Conservation (phyloP, 1,140 invertebrate genomes). For the Macrobrachium nipponense region DNA sequence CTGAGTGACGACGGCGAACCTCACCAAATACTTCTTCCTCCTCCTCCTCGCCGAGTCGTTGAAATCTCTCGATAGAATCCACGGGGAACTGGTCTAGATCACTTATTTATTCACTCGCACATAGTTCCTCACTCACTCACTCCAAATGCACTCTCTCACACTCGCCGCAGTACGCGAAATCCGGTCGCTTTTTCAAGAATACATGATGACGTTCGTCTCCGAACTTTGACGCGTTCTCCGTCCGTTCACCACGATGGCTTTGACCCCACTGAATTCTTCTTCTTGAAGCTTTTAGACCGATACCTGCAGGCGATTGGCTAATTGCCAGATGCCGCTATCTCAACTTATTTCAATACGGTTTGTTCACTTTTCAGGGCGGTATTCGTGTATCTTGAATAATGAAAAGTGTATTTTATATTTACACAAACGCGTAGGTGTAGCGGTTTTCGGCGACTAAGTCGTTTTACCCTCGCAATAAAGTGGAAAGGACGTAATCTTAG, state of each 20-base stretch:
- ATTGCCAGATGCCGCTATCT: conserved; percentile 22
- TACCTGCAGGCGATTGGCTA: conserved; percentile 11
- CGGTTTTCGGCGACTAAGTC: too few relatives aligned
- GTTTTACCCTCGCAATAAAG: too few relatives aligned
- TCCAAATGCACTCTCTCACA: background rate
- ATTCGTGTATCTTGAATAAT: too few relatives aligned
- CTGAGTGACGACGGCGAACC: background rate
- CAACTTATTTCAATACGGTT: too few relatives aligned
- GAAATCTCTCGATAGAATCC: conserved; percentile 8
- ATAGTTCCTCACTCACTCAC: conserved; percentile 15
- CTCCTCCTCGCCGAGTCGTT: background rate
- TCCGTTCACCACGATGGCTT: conserved; percentile 34
- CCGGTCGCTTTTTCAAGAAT: background rate
- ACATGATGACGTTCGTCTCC: background rate
- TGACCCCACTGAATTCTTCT: conserved; percentile 54
- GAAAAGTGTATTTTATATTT: too few relatives aligned
- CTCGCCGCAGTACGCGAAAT: background rate
- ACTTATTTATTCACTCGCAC: background rate
- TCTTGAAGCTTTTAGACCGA: conserved; percentile 42
- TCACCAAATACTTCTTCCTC: background rate
- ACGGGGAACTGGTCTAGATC: background rate
- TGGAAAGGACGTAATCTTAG: too few relatives aligned
- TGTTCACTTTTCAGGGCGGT: too few relatives aligned
- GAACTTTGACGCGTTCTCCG: background rate
- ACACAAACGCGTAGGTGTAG: too few relatives aligned